Conservation (phyloP, 2,888 invertebrate genomes). For the Drosophila borealis region DNA sequence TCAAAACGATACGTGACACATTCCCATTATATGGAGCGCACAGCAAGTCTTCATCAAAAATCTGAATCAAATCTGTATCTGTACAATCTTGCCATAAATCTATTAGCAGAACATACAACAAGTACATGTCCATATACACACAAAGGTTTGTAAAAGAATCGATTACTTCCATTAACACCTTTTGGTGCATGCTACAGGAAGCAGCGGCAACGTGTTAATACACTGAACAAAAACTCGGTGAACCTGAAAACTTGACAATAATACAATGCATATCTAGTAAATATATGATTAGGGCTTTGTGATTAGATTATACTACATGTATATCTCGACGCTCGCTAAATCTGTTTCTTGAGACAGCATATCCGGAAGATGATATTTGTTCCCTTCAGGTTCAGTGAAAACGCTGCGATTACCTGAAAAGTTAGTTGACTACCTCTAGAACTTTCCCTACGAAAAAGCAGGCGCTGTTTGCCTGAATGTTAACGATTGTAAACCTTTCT, state of each 20-base stretch:
- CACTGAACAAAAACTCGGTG: slow-evolving; percentile 14
- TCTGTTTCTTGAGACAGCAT: background rate
- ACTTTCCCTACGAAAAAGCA: slow-evolving; percentile 5
- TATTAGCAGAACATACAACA: slow-evolving; percentile 21
- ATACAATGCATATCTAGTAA: background rate
- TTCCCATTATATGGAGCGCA: background rate
- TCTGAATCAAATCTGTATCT: slow-evolving; percentile 1
- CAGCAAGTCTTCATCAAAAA: slow-evolving; percentile 5
- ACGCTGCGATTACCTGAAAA: slow-evolving; percentile 20
- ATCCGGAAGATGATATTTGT: background rate
- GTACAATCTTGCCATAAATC: slow-evolving; percentile 40
- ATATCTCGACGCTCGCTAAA: background rate
- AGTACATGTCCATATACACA: background rate
- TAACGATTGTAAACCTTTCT: slow-evolving; percentile 25
- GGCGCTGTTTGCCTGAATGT: slow-evolving; percentile 7
- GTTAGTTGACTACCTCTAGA: slow-evolving; percentile 19
- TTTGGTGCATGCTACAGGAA: slow-evolving; percentile 34
- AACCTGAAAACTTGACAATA: background rate
- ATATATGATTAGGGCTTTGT: background rate
- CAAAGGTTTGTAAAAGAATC: slow-evolving; percentile 41
- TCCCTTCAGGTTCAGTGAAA: too few species aligned
- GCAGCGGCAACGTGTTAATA: slow-evolving; percentile 23
- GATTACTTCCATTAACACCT: slow-evolving; percentile 59
- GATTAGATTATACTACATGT: background rate
- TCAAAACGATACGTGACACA: slow-evolving; percentile 35